Conservation (phyloP, 2,888 invertebrate genomes). For the Lapara coniferarum region DNA sequence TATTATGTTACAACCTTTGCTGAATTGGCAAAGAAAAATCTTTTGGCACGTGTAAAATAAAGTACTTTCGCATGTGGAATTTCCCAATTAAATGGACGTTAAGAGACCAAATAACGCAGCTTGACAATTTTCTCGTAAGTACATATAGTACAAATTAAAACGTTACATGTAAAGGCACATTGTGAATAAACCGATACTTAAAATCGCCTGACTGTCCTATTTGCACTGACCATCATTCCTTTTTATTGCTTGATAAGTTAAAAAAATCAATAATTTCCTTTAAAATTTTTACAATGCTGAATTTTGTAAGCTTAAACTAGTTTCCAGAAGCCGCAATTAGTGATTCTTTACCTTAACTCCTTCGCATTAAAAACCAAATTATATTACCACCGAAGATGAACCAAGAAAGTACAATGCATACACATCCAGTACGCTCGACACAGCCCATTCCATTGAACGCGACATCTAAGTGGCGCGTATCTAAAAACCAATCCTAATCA, state of each 20-base stretch:
- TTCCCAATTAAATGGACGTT: neutral
- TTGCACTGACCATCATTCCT: neutral
- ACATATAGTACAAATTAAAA: neutral
- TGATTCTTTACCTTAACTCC: too few relatives aligned
- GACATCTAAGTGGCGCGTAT: slow-evolving; percentile 26
- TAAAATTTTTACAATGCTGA: neutral
- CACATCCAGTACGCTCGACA: slow-evolving; percentile 45
- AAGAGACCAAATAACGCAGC: neutral
- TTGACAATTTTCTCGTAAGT: neutral
- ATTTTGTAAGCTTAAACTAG: too few relatives aligned
- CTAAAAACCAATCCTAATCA: slow-evolving; percentile 47
- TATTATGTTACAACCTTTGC: slow-evolving; percentile 38
- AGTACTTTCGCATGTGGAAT: neutral
- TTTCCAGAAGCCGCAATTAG: too few relatives aligned
- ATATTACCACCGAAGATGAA: neutral
- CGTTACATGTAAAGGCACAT: slow-evolving; percentile 46
- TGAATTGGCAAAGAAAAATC: neutral
- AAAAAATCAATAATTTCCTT: neutral
- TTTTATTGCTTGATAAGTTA: neutral
- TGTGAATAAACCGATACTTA: slow-evolving; percentile 39
- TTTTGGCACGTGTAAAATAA: slow-evolving; percentile 6
- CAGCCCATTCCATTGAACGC: slow-evolving; percentile 14
- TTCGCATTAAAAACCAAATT: neutral
- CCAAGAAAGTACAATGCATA: slow-evolving; percentile 52
- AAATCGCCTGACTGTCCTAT: neutral